Base-by-base conservation (phyloP, 2,113 vertebrate species). In the Hylia prasina region DNA sequence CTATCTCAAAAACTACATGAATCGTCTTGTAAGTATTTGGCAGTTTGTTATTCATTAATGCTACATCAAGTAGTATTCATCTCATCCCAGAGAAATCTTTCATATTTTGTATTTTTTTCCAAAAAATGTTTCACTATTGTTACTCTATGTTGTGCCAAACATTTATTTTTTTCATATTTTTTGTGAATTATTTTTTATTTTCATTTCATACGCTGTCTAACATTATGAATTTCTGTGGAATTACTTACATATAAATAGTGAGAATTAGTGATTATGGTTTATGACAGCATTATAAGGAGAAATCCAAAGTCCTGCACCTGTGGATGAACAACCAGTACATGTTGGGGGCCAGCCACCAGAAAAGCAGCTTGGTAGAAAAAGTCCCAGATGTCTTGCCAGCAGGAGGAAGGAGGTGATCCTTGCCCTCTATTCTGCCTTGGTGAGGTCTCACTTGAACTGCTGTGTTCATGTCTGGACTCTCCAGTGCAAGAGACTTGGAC, bases 221-320 rank as follows among this genome's bases (percentile, higher is more conserved):
- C 7, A 37, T 30, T 51, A 25, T 61, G 16, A 63, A 82, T 57
- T 50, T 56, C 14, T 68, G 18, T 35, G 28, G 4, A 8, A 30
- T 51, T 68, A 47, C 11, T 45, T 83, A 25, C 5, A 19, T 69
- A 39, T 25, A 47, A 73, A 40, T 35, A 35, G 4, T 53, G 15
- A 64, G 13, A 85, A 77, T 28, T 30, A 61, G 8, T 3, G 4
- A 45, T 45, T 15, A 28, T 4, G 28, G 5, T 39, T 92, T 71
- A 56, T 25, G 37, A 53, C 15, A 47, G 25, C 0, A 0, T 2
- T 57, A 24, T 19, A 40, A 45, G 23, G 18, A 82, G 53, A 85
- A 35, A 12, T 35, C 4, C 9, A 9, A 63, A 27, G 35, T 75
- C 11, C 18, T 75, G 7, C 30, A 45, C 5, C 6, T 63, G 21